Conservation (phyloP, 64 coral and sea anemone genomes). For the Trachythela sp. region DNA sequence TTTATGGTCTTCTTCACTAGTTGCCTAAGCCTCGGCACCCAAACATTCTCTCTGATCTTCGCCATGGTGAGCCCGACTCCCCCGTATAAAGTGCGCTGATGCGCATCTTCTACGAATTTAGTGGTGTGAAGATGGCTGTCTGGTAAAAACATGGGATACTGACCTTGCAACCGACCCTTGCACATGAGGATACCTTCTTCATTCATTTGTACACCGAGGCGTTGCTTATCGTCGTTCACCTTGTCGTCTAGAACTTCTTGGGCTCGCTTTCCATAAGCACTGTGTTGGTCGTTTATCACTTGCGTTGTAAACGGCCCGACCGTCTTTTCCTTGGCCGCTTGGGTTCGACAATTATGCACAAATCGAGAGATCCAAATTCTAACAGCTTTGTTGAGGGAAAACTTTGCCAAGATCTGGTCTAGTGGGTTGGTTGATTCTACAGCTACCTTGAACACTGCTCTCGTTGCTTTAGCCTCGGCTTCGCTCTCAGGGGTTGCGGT, state of each 20-base stretch:
- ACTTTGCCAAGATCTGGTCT: neutral
- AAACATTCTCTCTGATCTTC: neutral
- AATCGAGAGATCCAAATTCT: neutral
- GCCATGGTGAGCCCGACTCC: conserved; percentile 29
- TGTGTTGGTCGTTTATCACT: no score
- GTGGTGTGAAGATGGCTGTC: no score
- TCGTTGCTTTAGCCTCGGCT: no score
- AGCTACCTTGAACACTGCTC: no score
- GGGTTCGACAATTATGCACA: no score
- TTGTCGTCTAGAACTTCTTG: no score
- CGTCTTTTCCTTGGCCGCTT: no score
- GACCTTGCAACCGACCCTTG: neutral
- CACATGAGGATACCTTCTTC: neutral
- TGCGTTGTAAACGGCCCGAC: no score
- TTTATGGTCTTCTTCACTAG: neutral
- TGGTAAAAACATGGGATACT: conserved; percentile 19
- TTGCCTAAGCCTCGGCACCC: neutral
- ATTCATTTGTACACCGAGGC: neutral
- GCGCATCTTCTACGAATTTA: neutral
- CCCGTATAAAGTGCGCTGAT: conserved; percentile 6
- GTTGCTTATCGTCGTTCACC: no score
- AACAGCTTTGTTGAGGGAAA: neutral
- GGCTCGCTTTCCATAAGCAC: no score
- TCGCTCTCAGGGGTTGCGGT: no score
- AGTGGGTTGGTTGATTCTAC: neutral